A percentile compares a stretch with the other conserved stretches of the same genome.
Evolutionary conservation across 2,888 invertebrate genomes (phyloP).

Genomic region (Onchidella celtica): DNA sequence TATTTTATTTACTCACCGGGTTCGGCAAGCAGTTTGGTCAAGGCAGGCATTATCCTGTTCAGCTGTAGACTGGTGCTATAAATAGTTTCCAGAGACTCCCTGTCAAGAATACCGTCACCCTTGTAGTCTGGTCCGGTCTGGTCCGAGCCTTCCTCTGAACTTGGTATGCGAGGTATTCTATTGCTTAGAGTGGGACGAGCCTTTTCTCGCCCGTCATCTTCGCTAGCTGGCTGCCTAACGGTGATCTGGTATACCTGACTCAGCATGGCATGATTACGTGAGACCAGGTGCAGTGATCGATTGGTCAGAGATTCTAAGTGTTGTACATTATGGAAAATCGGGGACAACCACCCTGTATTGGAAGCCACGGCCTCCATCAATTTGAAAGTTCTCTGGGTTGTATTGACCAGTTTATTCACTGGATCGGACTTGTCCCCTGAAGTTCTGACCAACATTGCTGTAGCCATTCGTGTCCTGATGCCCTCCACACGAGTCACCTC

Average conservation of each 20-base stretch:
- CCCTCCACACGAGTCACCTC: constrained; percentile 62
- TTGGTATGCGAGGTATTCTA: not conserved
- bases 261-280: constrained; percentile 11
- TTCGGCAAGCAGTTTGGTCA: constrained; percentile 69
- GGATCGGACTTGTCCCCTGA: constrained; percentile 29
- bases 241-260: not conserved
- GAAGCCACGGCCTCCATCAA: constrained; percentile 67
- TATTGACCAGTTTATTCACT: constrained; percentile 61
- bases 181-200: constrained; percentile 12
- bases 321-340: constrained; percentile 65
- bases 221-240: not conserved
- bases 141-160: not conserved
- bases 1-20: constrained; percentile 63
- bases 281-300: constrained; percentile 55
- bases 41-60: constrained; percentile 63
- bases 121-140: not conserved
- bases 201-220: not conserved
- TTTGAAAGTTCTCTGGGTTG: constrained; percentile 62
- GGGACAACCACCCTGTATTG: constrained; percentile 73
- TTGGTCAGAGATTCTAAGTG: constrained; percentile 68
- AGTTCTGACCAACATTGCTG: not conserved
- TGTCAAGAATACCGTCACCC: constrained; percentile 1
- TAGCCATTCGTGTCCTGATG: constrained; percentile 33
- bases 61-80: constrained; percentile 63
- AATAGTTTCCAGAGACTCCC: constrained; percentile 56